phyloP scores from a whole-genome alignment of 2,888 invertebrate species.

The Amphipyra berbera region DNA sequence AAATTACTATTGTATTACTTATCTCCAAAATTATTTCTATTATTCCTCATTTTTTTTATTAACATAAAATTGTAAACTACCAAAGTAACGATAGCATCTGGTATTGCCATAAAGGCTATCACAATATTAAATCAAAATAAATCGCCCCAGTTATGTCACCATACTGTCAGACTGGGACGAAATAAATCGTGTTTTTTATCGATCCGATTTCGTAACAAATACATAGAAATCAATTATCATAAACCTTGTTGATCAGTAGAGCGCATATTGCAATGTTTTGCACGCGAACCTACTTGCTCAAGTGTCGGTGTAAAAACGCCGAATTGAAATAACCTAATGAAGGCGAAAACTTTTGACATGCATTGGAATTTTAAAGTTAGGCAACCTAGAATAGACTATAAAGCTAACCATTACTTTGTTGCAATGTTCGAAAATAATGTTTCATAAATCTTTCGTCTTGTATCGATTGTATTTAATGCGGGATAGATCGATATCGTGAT shows the following conservation, averaged over 20 bases:
- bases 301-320: conserved; percentile 34
- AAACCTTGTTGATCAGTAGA: conserved; percentile 52
- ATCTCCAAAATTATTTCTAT: no score
- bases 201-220: conserved; percentile 46
- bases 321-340: conserved; percentile 26
- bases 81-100: not conserved
- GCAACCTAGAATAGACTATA: conserved; percentile 7
- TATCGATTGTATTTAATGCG: not conserved
- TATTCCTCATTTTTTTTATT: no score
- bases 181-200: conserved; percentile 23
- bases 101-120: not conserved
- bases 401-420: not conserved
- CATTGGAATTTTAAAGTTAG: conserved; percentile 23
- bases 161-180: conserved; percentile 1
- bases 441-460: not conserved
- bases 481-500: not conserved
- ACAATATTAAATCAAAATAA: not conserved
- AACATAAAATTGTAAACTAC: no score
- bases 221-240: conserved; percentile 46
- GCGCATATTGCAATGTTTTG: conserved; percentile 45
- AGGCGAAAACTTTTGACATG: conserved; percentile 24
- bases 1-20: no score
- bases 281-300: conserved; percentile 52
- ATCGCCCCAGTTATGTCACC: not conserved
- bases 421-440: conserved; percentile 12